A percentile compares a stretch with the other conserved stretches of the same genome.
phyloP scores from a whole-genome alignment of 1,140 invertebrate genomes.

The Spodoptera litura region DNA sequence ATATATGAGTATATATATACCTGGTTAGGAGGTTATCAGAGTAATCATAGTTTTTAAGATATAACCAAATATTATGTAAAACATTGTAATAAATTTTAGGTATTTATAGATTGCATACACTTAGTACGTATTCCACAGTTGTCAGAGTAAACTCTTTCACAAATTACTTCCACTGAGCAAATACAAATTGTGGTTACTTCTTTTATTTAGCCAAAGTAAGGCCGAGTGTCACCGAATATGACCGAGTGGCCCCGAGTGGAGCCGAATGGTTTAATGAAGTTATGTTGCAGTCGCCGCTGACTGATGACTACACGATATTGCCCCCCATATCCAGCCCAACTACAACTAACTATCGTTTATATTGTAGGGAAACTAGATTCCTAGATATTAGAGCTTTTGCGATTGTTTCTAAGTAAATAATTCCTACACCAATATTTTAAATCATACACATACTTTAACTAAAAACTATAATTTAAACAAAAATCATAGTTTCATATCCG shows the following conservation, averaged over 20 bases:
- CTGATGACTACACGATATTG: constrained; percentile 32
- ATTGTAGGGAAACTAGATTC: background rate
- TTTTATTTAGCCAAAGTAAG: background rate
- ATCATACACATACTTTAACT: too few relatives aligned
- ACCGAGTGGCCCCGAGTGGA: background rate
- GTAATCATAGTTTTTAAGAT: too few relatives aligned
- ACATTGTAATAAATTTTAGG: too few relatives aligned
- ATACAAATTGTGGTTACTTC: background rate
- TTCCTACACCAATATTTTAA: too few relatives aligned
- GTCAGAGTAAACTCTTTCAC: background rate
- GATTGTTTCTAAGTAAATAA: too few relatives aligned
- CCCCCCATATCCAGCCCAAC: background rate
- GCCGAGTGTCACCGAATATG: constrained; percentile 7
- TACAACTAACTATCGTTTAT: background rate
- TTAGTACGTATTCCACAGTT: too few relatives aligned
- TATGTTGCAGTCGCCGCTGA: constrained; percentile 7
- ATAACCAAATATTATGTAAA: too few relatives aligned
- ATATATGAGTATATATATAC: background rate
- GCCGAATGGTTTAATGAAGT: constrained; percentile 22
- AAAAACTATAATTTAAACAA: too few relatives aligned
- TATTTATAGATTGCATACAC: too few relatives aligned
- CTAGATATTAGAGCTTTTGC: too few relatives aligned
- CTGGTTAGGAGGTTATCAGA: background rate
- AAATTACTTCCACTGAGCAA: background rate
- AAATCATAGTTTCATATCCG: too few relatives aligned